Base-by-base conservation (phyloP, 2,113 vertebrate genomes). In the Elanus axillaris region DNA sequence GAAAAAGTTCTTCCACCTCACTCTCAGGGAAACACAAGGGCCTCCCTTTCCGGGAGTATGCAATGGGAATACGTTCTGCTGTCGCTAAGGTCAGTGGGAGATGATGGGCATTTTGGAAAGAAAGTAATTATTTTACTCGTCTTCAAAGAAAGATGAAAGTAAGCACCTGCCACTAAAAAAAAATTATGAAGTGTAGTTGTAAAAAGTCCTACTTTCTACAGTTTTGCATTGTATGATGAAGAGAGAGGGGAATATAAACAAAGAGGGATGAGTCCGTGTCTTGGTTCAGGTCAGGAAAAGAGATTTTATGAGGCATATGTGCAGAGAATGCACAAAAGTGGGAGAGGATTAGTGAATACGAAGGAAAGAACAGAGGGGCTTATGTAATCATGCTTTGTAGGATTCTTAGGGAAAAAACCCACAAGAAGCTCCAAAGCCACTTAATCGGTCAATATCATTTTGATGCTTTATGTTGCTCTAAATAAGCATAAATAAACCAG, bases 31-130 rank as follows among this genome's bases (percentile, higher is more conserved):
- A 38, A 84, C 17, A 56, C 42, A 74, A 47, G 25, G 14, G 72
- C 32, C 47, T 91, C 18, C 3, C 32, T 59, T 66, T 59, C 26
- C 0, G 0, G 26, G 53, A 47, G 13, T 6, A 4, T 31, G 43
- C 45, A 59, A 19, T 14, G 47, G 55, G n/a, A 92, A 73, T 40
- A 8, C 15, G 29, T 74, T 83, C 56, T 81, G 43, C 77, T 75
- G 21, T 75, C 6, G 2, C 40, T 75, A 36, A 72, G 23, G 55
- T 48, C 77, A 78, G 43, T 71, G 52, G 45, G 50, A 86, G 34
- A 76, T 34, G 40, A 71, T 25, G 52, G 71, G 22, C 8, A 27
- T 83, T 87, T 43, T 74, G 21, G 25, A 63, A 63, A 42, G 17
- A 53, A 87, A 55, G 31, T 31, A 32, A 32, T 67, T 71, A 17